Percentiles rank a stretch among this genome's conserved stretches.
Conservation (phyloP, 2,888 invertebrate species). For the Prosapia bicincta region DNA sequence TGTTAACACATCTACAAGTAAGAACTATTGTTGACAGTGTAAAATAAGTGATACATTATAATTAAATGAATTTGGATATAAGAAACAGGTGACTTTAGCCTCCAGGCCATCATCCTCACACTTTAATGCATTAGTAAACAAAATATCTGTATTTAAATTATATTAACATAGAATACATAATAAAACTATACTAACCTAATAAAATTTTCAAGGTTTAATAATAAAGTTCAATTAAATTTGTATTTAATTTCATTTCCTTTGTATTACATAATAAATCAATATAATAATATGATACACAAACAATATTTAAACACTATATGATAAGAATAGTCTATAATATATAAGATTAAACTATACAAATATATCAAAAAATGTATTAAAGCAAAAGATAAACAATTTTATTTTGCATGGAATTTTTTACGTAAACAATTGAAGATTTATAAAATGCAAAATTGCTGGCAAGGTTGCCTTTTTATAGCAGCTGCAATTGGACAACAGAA, state of each 20-base stretch:
- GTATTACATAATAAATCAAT: background rate
- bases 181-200: background rate
- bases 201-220: background rate
- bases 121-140: background rate
- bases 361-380: background rate
- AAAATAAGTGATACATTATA: constrained; percentile 27
- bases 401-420: background rate
- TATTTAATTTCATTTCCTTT: background rate
- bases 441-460: background rate
- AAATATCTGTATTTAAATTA: background rate
- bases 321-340: background rate
- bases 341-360: background rate
- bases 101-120: constrained; percentile 4
- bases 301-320: background rate
- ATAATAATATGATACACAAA: background rate
- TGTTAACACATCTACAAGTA: constrained; percentile 24
- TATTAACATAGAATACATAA: constrained; percentile 1
- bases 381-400: background rate
- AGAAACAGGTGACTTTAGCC: constrained; percentile 9
- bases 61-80: constrained; percentile 19
- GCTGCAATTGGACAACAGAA: background rate
- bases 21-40: constrained; percentile 25
- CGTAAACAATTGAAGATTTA: background rate
- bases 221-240: background rate
- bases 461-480: background rate